Base-by-base conservation (phyloP, 2,888 invertebrate genomes). In the Clistopyga incitator region DNA sequence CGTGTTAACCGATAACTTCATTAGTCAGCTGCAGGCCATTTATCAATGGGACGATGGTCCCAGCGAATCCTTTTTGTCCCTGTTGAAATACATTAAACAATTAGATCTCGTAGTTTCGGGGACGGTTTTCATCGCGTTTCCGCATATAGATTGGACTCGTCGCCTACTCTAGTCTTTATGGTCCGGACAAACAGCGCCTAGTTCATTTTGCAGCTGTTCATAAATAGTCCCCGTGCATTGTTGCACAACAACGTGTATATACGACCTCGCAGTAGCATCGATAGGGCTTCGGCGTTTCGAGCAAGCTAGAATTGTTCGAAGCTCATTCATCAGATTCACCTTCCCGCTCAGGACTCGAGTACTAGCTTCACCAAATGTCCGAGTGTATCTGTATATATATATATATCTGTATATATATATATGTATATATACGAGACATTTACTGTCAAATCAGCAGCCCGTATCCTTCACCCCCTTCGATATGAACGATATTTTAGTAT, bases 321-420 rank as follows among this genome's bases (percentile, higher is more conserved):
- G 77, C 74, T 68, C 83, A 80, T 84, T 80, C 83, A 74, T 78
- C 83, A 70, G 68, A 78, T 80, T 72, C 79, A 59, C 47, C 70
- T 42, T 13, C 42, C 72, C 76, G 50, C 78, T 38, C 76, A 45
- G 42, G 71, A 50, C 25, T 71, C 25, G 71, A 61, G 75, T 75
- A 42, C 59, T 42, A 29, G 78, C 68, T 54, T 65, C 76, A 45
- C 65, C 50, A 59, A 74, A 74, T 61, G 77, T 74, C 68, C 50
- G 61, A 74, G 38, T 52, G 59, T 76, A 67, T 77, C 72, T 42
- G 23, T 65, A 78, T 42, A 68, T 29, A 56, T 25, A 34, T 34
- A n/a, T 29, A 29, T 29, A 29, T 29, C 2, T 29, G 4, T 29
- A 29, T 29, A 29, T 29, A 29, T 29, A 29, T 29, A 29, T 29